phyloP scores from a whole-genome alignment of 2,113 vertebrate species.

The Petrocephalus microphthalmus region DNA sequence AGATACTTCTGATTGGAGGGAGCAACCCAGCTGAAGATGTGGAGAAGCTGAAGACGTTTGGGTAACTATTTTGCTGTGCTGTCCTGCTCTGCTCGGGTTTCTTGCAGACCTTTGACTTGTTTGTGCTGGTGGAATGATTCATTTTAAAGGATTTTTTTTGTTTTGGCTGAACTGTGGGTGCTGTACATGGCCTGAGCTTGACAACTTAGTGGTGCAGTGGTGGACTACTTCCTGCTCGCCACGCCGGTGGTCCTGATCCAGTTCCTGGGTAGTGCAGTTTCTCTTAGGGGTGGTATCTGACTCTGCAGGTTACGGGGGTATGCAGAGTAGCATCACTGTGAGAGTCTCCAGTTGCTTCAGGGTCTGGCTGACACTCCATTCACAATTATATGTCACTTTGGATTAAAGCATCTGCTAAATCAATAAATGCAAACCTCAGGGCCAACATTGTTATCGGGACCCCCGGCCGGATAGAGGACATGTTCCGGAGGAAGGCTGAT shows the following conservation, averaged over 20 bases:
- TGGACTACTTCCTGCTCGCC: neutral
- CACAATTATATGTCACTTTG: neutral
- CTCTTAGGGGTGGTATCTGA: neutral
- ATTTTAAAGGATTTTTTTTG: neutral
- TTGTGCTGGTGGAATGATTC: neutral
- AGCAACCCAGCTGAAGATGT: conserved; percentile 89
- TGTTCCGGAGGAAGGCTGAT: conserved; percentile 84
- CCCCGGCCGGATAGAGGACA: conserved; percentile 86
- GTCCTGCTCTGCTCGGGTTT: neutral
- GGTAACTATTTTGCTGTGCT: conserved; percentile 57
- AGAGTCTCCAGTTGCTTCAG: too few species aligned
- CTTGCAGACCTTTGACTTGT: neutral
- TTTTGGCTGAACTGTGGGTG: neutral
- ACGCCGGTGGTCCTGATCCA: neutral
- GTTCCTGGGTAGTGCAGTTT: neutral
- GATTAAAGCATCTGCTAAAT: neutral
- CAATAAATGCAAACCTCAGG: conserved; percentile 44
- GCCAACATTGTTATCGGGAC: conserved; percentile 89
- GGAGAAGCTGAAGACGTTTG: conserved; percentile 73
- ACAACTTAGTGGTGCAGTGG: neutral
- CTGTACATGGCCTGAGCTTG: neutral
- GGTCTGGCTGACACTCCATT: neutral
- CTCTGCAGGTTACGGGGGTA: neutral
- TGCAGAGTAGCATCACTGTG: too few species aligned
- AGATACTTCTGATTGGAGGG: conserved; percentile 89